These are phyloP conservation scores for Pyxicephalus adspersus DNA, from an alignment of 2,113 vertebrate species.

Conservation along the genomic window DNA sequence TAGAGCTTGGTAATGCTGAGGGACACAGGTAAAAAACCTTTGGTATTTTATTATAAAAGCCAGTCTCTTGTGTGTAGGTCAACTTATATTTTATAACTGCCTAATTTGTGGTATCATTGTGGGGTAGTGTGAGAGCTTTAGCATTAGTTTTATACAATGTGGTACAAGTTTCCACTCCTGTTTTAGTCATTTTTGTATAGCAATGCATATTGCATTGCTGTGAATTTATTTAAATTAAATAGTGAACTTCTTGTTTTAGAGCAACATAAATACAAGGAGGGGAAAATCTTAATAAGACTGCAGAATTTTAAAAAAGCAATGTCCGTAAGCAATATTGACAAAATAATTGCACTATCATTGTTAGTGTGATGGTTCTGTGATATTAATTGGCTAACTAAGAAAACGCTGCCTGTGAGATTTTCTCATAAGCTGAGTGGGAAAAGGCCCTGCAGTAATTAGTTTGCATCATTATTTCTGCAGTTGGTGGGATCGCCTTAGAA, in stretches of 20 bases:
- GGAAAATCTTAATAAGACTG: background rate
- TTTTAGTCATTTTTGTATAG: no score
- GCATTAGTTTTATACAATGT: no score
- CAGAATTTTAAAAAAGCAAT: background rate
- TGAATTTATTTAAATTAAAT: no score
- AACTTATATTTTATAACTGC: no score
- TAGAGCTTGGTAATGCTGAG: no score
- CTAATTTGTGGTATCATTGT: no score
- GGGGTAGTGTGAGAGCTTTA: no score
- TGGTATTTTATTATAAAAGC: no score
- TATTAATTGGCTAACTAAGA: slow-evolving; percentile 5
- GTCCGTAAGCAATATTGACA: slow-evolving; percentile 13
- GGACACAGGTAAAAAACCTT: no score
- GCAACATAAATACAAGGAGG: background rate
- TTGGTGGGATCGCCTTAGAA: background rate
- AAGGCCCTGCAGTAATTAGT: slow-evolving; percentile 22
- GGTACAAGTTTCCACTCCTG: no score
- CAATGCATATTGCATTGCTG: no score
- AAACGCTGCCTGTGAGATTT: slow-evolving; percentile 9
- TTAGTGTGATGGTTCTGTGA: background rate
- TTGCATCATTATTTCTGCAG: slow-evolving; percentile 6
- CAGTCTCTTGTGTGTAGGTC: no score
- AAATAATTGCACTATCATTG: background rate
- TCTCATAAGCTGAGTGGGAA: background rate
- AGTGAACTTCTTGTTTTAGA: background rate